phyloP scores from a whole-genome alignment of 2,113 vertebrate species.

The Tricholaema leucomelas region DNA sequence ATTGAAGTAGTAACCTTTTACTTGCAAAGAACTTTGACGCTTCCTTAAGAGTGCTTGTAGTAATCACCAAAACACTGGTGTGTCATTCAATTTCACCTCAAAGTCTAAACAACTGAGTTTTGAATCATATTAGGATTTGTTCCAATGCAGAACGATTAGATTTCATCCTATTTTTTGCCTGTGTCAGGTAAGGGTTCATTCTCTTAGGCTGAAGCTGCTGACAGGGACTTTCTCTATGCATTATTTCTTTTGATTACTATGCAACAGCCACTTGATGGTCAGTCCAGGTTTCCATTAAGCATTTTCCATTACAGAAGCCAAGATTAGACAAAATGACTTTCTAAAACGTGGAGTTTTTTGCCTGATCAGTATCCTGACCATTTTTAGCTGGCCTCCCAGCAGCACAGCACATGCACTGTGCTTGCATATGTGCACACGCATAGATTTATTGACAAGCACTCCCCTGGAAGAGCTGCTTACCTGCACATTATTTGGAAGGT shows the following conservation, averaged over 20 bases:
- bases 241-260: background rate
- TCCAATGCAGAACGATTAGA: background rate
- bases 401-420: background rate
- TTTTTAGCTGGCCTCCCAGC: background rate
- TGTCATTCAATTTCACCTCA: constrained; percentile 6
- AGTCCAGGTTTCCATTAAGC: background rate
- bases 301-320: background rate
- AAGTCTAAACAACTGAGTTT: background rate
- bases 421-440: accelerated
- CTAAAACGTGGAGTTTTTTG: accelerated
- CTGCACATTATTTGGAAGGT: background rate
- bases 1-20: background rate
- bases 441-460: background rate
- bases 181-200: background rate
- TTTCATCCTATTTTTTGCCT: background rate
- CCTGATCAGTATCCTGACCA: background rate
- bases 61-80: background rate
- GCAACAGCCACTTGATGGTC: background rate
- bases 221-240: background rate
- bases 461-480: background rate
- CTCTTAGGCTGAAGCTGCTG: background rate
- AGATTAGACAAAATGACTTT: background rate
- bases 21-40: background rate
- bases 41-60: background rate
- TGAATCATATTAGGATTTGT: background rate